Conservation (phyloP, 2,888 invertebrate species). For the Erannis defoliaria region DNA sequence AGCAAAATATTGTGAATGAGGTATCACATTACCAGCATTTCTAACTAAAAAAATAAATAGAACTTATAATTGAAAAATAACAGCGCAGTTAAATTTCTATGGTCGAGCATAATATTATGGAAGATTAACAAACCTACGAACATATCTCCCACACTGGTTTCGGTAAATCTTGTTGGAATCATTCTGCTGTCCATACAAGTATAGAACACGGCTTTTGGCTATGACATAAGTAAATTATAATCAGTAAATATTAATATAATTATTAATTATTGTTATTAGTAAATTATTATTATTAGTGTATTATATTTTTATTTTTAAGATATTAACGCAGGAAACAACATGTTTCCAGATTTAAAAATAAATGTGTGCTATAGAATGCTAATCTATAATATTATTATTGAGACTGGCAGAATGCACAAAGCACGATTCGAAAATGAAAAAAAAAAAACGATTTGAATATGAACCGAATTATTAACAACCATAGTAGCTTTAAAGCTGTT, state of each 20-base stretch:
- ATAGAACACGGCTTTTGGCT: conserved; percentile 99
- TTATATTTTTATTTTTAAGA: too few relatives aligned
- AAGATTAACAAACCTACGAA: conserved; percentile 91
- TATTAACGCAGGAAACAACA: too few relatives aligned
- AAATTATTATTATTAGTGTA: too few relatives aligned
- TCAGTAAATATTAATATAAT: background rate
- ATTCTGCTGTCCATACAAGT: conserved; percentile 99
- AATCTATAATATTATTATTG: too few relatives aligned
- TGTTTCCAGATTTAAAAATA: too few relatives aligned
- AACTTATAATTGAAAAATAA: background rate
- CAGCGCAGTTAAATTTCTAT: background rate
- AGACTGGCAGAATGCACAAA: too few relatives aligned
- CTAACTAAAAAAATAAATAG: conserved; percentile 88
- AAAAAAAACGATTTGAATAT: too few relatives aligned
- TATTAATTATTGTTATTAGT: too few relatives aligned
- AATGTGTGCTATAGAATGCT: too few relatives aligned
- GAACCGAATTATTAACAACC: too few relatives aligned
- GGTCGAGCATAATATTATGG: background rate
- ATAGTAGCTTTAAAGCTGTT: too few relatives aligned
- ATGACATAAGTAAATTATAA: conserved; percentile 62
- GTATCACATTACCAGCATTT: conserved; percentile 98
- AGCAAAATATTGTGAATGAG: conserved; percentile 95
- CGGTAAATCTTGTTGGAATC: conserved; percentile 97
- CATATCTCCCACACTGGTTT: conserved; percentile 98
- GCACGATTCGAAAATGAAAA: too few relatives aligned